Evolutionary conservation across 2,797 vertebrate species (phyloP).

Genomic region (Gymnocypris eckloni): DNA sequence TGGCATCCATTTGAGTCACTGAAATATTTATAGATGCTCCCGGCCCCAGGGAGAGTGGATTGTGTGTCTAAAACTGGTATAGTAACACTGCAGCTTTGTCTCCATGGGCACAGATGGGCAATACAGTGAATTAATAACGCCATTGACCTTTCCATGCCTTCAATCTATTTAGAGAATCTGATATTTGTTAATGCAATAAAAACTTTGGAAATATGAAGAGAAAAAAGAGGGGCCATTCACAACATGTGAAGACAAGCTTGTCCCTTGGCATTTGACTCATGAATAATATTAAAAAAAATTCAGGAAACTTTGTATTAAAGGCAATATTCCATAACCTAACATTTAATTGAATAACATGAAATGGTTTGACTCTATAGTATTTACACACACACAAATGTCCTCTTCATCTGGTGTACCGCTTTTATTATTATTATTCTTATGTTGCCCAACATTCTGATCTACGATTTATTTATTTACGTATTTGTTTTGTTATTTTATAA

Average conservation of each 20-base stretch:
- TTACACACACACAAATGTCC: neutral
- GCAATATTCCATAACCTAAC: neutral
- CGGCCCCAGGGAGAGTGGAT: conserved; percentile 62
- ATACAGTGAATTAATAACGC: conserved; percentile 53
- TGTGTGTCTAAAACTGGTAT: conserved; percentile 66
- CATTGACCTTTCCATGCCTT: conserved; percentile 42
- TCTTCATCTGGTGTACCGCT: neutral
- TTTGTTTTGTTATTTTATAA: neutral
- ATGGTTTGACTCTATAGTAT: neutral
- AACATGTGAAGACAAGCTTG: neutral
- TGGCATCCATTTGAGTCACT: conserved; percentile 75
- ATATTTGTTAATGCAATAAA: conserved; percentile 36
- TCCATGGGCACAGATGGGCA: conserved; percentile 48
- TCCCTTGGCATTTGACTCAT: neutral
- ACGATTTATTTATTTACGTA: neutral
- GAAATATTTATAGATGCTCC: conserved; percentile 79
- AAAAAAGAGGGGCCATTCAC: neutral
- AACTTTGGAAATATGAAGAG: conserved; percentile 6
- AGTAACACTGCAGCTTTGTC: conserved; percentile 60
- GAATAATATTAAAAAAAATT: neutral
- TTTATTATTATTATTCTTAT: neutral
- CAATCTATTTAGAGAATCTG: conserved; percentile 26
- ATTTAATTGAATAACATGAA: neutral
- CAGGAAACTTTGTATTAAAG: neutral
- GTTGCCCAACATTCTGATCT: neutral